phyloP scores from a whole-genome alignment of 2,113 vertebrate species.

The Pionites leucogaster region DNA sequence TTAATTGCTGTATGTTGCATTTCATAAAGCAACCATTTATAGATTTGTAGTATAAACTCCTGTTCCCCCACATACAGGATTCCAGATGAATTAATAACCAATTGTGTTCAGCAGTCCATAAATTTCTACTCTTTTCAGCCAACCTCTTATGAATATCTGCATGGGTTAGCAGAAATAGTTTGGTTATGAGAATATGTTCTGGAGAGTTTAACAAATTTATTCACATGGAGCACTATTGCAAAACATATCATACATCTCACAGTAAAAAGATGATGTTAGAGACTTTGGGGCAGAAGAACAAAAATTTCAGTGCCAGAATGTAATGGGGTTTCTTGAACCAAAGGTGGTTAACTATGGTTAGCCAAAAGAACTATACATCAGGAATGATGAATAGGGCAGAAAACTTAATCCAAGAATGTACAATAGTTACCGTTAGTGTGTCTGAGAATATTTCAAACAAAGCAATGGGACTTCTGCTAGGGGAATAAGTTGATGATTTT shows the following conservation, averaged over 20 bases:
- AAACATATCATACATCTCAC: neutral
- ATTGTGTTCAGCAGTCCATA: conserved; percentile 50
- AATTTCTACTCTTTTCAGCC: conserved; percentile 47
- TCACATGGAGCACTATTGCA: conserved; percentile 7
- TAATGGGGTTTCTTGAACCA: conserved; percentile 24
- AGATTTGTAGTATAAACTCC: neutral
- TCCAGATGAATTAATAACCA: conserved; percentile 41
- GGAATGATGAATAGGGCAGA: neutral
- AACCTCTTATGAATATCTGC: conserved; percentile 42
- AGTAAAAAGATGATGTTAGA: conserved; percentile 14
- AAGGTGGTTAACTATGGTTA: conserved; percentile 21
- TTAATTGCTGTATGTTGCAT: neutral
- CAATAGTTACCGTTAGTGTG: neutral
- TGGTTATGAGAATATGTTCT: conserved; percentile 50
- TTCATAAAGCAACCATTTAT: neutral
- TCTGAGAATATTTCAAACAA: neutral
- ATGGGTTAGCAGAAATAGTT: conserved; percentile 64
- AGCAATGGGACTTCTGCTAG: neutral
- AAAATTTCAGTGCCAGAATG: conserved; percentile 41
- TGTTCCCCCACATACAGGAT: neutral
- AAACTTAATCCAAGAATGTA: neutral
- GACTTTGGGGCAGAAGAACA: conserved; percentile 6
- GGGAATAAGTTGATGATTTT: neutral
- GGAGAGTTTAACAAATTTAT: conserved; percentile 27
- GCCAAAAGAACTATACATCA: conserved; percentile 32